Evolutionary conservation across 2,113 vertebrate species (phyloP).

Genomic region (Talpa occidentalis): DNA sequence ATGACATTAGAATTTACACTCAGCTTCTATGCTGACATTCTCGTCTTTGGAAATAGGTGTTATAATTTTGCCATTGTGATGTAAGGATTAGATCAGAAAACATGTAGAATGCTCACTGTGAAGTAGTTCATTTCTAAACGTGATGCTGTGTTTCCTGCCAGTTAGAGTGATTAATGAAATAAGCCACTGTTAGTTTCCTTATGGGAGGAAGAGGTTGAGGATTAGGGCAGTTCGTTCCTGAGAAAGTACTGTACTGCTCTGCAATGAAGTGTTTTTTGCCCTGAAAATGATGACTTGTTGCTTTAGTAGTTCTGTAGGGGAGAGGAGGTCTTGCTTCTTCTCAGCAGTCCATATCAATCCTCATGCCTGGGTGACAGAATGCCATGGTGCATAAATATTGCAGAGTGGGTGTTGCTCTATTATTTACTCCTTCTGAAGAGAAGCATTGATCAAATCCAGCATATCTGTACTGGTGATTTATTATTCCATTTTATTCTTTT

Average conservation of each 20-base stretch:
- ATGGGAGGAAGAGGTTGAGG: conserved; percentile 44
- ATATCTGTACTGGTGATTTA: conserved; percentile 67
- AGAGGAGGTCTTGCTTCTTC: conserved; percentile 48
- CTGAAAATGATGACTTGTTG: conserved; percentile 60
- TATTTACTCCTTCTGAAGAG: conserved; percentile 72
- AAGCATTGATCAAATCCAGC: conserved; percentile 72
- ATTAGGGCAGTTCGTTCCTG: conserved; percentile 2
- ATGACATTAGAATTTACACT: not conserved
- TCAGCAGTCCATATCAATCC: conserved; percentile 16
- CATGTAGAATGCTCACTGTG: not conserved
- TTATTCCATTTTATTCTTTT: conserved; percentile 71
- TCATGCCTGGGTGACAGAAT: conserved; percentile 15
- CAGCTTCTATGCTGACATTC: not conserved
- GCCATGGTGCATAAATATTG: conserved; percentile 38
- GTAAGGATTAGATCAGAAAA: not conserved
- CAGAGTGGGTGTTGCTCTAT: conserved; percentile 52
- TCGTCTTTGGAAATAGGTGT: not conserved
- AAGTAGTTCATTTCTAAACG: conserved; percentile 21
- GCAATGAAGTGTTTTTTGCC: not conserved
- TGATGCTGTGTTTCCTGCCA: not conserved
- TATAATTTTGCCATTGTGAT: not conserved
- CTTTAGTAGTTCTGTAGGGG: conserved; percentile 29
- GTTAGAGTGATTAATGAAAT: conserved; percentile 55
- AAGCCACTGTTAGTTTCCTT: conserved; percentile 6
- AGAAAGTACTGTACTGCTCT: not conserved